Evolutionary conservation across 2,797 vertebrate species (phyloP).

Genomic region (Acrossocheilus fasciatus): DNA sequence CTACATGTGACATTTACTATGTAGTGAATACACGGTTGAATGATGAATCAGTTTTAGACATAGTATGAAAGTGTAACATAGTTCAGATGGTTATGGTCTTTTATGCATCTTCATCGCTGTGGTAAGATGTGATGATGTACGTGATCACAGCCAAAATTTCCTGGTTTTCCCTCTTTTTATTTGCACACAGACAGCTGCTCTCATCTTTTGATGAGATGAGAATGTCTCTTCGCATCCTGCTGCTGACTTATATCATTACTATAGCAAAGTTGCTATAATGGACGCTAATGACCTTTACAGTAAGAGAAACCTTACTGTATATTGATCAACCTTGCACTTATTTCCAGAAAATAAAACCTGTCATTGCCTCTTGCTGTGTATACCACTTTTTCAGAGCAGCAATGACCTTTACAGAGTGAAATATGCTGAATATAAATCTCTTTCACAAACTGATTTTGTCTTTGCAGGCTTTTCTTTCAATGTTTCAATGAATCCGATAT

Average conservation of each 20-base stretch:
- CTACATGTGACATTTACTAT: background rate
- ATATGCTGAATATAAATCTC: background rate
- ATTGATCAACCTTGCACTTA: background rate
- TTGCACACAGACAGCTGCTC: background rate
- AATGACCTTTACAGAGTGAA: constrained; percentile 6
- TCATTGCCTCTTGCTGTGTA: background rate
- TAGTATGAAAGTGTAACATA: background rate
- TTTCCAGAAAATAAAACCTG: background rate
- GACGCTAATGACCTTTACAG: no score
- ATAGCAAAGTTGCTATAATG: background rate
- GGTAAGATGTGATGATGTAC: background rate
- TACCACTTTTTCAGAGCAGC: background rate
- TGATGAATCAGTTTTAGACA: background rate
- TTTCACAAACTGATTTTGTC: background rate
- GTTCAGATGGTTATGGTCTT: background rate
- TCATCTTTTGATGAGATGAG: background rate
- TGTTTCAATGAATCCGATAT: background rate
- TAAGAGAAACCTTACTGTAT: background rate
- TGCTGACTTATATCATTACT: background rate
- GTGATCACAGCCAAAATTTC: background rate
- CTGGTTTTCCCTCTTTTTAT: background rate
- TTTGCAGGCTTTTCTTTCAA: background rate
- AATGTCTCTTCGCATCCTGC: background rate
- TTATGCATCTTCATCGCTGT: background rate
- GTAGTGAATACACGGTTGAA: background rate